Evolutionary conservation across 2,113 vertebrate genomes (phyloP).

Genomic region (Megaptera novaeangliae): DNA sequence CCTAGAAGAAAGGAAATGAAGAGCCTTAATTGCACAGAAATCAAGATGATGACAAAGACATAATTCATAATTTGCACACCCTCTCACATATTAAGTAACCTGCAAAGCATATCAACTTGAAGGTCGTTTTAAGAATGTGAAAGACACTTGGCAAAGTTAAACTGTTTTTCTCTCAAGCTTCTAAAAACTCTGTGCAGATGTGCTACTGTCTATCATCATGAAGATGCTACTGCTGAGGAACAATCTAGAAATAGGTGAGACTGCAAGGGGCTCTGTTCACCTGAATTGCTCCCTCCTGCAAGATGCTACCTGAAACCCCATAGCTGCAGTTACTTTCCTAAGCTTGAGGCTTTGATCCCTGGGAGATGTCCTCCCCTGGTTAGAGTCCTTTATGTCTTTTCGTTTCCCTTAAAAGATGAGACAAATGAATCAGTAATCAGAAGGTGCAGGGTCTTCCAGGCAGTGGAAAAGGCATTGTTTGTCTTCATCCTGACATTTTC

Average conservation of each 20-base stretch:
- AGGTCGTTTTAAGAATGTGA: neutral
- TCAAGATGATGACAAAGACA: neutral
- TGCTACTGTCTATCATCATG: neutral
- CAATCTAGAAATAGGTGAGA: neutral
- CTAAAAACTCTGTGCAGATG: neutral
- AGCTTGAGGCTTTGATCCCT: neutral
- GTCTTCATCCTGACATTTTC: neutral
- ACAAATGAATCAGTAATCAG: neutral
- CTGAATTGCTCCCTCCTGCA: neutral
- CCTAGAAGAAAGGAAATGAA: neutral
- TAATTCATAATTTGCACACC: neutral
- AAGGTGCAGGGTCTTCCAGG: neutral
- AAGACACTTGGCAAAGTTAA: neutral
- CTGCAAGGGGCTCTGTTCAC: neutral
- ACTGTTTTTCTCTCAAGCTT: neutral
- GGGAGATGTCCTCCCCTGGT: neutral
- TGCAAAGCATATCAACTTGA: neutral
- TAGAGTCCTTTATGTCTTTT: neutral
- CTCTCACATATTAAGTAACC: neutral
- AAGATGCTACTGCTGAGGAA: neutral
- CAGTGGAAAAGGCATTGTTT: neutral
- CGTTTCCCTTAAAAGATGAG: neutral
- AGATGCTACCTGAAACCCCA: neutral
- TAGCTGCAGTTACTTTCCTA: neutral
- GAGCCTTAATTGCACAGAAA: neutral